Conservation (phyloP, 2,888 invertebrate species). For the Nephrotoma appendiculata region DNA sequence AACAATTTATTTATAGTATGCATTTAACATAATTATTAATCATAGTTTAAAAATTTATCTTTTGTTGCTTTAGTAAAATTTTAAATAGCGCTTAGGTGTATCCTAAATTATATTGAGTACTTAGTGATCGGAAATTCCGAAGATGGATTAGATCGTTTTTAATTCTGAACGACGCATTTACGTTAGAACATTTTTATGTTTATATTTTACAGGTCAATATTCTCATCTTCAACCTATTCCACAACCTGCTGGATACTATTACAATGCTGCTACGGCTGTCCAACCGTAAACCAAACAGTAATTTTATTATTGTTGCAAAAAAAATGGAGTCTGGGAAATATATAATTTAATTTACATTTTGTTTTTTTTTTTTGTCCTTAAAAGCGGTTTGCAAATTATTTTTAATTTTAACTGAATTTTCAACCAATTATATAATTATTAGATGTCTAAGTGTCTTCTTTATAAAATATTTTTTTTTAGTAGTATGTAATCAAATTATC, state of each 20-base stretch:
- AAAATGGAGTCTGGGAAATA: neutral
- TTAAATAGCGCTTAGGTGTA: no score
- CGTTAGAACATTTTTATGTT: neutral
- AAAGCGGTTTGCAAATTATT: neutral
- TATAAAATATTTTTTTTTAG: neutral
- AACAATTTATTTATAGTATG: no score
- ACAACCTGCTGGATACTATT: neutral
- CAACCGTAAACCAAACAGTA: slow-evolving; percentile 12
- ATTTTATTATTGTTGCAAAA: neutral
- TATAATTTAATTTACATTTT: slow-evolving; percentile 11
- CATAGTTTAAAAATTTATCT: no score
- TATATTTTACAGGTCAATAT: neutral
- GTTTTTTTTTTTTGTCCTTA: slow-evolving; percentile 18
- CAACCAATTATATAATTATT: neutral
- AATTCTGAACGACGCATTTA: neutral
- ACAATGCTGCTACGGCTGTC: slow-evolving; percentile 15
- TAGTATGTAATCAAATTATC: neutral
- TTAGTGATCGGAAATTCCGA: no score
- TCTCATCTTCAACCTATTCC: slow-evolving; percentile 1
- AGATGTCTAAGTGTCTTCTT: neutral
- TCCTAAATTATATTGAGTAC: no score
- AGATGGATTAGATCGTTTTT: neutral
- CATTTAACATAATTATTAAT: no score
- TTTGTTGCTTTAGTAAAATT: no score
- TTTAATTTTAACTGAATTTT: neutral